Evolutionary conservation across 2,113 vertebrate species (phyloP).

Genomic region (Entelurus aequoreus): DNA sequence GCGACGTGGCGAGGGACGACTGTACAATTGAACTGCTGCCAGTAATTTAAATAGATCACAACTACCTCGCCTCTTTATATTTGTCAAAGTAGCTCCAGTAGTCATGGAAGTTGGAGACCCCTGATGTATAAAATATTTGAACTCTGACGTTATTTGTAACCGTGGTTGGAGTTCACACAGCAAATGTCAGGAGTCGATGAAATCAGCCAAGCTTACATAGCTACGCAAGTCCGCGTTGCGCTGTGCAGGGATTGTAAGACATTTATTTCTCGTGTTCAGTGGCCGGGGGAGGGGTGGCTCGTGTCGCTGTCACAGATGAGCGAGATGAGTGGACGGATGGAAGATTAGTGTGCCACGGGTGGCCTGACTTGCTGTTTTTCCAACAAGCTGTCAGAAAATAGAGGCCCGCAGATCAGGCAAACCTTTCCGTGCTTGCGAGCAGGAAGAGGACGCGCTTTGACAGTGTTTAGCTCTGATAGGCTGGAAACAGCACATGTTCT

Average conservation of each 20-base stretch:
- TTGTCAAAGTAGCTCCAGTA: too few species aligned
- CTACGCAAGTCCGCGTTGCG: conserved; percentile 23
- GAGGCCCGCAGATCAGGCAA: conserved; percentile 39
- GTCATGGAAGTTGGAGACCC: too few species aligned
- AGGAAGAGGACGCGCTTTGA: conserved; percentile 20
- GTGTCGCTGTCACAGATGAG: conserved; percentile 65
- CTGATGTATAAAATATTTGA: too few species aligned
- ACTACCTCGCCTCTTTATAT: too few species aligned
- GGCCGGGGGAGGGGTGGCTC: conserved; percentile 43
- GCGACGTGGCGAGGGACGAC: too few species aligned
- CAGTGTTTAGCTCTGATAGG: conserved; percentile 13
- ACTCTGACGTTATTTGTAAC: not conserved
- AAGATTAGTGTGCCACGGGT: conserved; percentile 63
- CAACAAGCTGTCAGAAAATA: conserved; percentile 59
- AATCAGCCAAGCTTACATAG: conserved; percentile 8
- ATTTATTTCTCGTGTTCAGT: conserved; percentile 59
- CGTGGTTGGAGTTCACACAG: too few species aligned
- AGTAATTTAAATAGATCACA: too few species aligned
- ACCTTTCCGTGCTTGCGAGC: conserved; percentile 28
- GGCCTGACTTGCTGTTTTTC: conserved; percentile 54
- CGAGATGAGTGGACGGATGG: conserved; percentile 62
- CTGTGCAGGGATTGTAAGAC: conserved; percentile 39
- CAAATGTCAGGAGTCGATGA: not conserved
- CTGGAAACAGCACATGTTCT: conserved; percentile 1
- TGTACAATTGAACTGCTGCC: too few species aligned